Percentiles rank a stretch among this genome's conserved stretches.
phyloP scores from a whole-genome alignment of 2,113 vertebrate species.

The Cephalopholis sonnerati region DNA sequence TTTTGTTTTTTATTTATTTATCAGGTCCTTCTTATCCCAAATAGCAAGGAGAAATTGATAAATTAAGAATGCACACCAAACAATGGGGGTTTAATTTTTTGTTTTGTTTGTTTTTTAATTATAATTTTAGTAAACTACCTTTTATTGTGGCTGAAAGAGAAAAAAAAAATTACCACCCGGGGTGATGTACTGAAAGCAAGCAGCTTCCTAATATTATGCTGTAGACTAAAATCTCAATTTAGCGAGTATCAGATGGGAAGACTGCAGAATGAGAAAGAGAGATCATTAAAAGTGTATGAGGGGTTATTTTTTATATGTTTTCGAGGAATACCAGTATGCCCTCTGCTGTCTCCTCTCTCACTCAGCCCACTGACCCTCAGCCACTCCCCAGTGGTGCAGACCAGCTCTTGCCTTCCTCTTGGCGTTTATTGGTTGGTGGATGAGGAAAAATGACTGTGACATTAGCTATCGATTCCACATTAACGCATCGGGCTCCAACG shows the following conservation, averaged over 20 bases:
- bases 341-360: slow-evolving; percentile 27
- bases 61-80: too few relatives aligned
- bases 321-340: slow-evolving; percentile 6
- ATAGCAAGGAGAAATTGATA: too few relatives aligned
- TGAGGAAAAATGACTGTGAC: slow-evolving; percentile 83
- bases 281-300: not conserved
- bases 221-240: not conserved
- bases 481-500: slow-evolving; percentile 72
- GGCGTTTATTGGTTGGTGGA: slow-evolving; percentile 52
- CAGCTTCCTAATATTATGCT: not conserved
- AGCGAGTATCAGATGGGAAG: too few relatives aligned
- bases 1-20: too few relatives aligned
- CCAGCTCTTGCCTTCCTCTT: slow-evolving; percentile 11
- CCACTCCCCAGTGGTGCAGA: slow-evolving; percentile 37
- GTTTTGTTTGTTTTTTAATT: not conserved
- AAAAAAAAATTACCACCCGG: not conserved
- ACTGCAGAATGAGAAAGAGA: not conserved
- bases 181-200: not conserved
- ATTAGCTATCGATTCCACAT: slow-evolving; percentile 82
- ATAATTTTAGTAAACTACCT: not conserved
- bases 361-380: slow-evolving; percentile 51
- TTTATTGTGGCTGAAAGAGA: not conserved
- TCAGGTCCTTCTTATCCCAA: too few relatives aligned
- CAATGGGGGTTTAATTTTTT: too few relatives aligned
- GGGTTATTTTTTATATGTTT: not conserved